Percentiles rank a stretch among this genome's conserved stretches.
Conservation (phyloP, 2,888 invertebrate genomes). For the Osmoderma eremita region DNA sequence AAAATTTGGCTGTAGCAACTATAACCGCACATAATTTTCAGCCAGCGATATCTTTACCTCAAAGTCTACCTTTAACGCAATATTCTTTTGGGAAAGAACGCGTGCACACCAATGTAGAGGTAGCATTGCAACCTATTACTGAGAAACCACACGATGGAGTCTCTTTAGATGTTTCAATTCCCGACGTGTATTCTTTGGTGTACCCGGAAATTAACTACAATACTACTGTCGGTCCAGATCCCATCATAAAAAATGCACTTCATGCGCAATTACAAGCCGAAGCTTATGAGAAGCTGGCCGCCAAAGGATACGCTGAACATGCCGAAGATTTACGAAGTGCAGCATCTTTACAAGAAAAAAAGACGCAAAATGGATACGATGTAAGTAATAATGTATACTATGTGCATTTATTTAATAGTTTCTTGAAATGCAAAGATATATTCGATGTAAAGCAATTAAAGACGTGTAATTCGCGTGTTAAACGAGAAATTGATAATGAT, state of each 20-base stretch:
- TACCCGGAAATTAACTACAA: constrained; percentile 13
- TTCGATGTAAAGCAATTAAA: neutral
- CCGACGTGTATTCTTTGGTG: neutral
- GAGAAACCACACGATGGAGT: neutral
- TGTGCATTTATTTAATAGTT: constrained; percentile 1
- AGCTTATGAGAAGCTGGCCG: constrained; percentile 11
- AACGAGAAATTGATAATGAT: constrained; percentile 16
- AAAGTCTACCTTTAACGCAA: constrained; percentile 17
- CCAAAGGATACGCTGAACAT: constrained; percentile 9
- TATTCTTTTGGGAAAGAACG: constrained; percentile 31
- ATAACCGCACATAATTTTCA: constrained; percentile 52
- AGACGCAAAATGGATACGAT: constrained; percentile 3
- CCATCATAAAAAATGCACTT: neutral
- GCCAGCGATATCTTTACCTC: constrained; percentile 20
- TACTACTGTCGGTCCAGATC: neutral
- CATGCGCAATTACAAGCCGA: constrained; percentile 18
- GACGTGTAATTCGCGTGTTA: constrained; percentile 1
- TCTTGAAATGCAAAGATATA: neutral
- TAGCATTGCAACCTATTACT: constrained; percentile 3
- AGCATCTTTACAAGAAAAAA: neutral
- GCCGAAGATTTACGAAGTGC: constrained; percentile 5
- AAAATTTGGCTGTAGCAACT: constrained; percentile 49
- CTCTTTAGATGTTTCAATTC: neutral
- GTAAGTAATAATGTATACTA: constrained; percentile 14
- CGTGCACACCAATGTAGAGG: constrained; percentile 32